Evolutionary conservation across 2,888 invertebrate genomes (phyloP).

Genomic region (Rhaphigaster nebulosa): DNA sequence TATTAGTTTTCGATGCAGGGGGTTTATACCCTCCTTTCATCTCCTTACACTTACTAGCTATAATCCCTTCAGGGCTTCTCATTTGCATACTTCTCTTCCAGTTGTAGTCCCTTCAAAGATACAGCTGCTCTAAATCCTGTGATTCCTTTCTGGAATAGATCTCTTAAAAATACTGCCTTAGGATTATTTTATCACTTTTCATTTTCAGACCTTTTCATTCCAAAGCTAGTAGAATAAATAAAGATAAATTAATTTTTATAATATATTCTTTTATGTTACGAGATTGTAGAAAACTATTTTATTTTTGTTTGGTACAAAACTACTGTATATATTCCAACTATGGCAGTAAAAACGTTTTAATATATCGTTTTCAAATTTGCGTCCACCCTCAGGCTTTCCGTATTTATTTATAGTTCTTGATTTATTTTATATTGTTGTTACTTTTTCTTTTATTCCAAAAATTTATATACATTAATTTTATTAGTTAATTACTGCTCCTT

Average conservation of each 20-base stretch:
- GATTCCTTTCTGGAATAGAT: neutral
- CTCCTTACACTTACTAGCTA: neutral
- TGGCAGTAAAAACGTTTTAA: too few relatives aligned
- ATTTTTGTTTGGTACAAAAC: too few relatives aligned
- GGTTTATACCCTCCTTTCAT: neutral
- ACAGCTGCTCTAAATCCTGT: neutral
- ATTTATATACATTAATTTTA: too few relatives aligned
- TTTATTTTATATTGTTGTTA: too few relatives aligned
- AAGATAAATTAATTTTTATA: too few relatives aligned
- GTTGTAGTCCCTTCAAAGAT: neutral
- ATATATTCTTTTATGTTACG: too few relatives aligned
- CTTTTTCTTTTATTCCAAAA: too few relatives aligned
- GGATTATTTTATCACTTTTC: neutral
- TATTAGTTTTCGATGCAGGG: constrained; percentile 28
- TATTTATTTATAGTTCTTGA: too few relatives aligned
- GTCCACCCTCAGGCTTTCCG: too few relatives aligned
- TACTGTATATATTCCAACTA: too few relatives aligned
- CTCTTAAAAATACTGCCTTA: neutral
- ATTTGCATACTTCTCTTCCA: neutral
- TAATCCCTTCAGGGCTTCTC: constrained; percentile 5
- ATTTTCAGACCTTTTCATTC: neutral
- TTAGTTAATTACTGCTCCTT: neutral
- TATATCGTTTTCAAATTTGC: too few relatives aligned
- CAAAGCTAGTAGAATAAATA: neutral
- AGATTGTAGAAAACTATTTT: too few relatives aligned